Evolutionary conservation across 2,113 vertebrate species (phyloP).

Genomic region (Choloepus hoffmanni): DNA sequence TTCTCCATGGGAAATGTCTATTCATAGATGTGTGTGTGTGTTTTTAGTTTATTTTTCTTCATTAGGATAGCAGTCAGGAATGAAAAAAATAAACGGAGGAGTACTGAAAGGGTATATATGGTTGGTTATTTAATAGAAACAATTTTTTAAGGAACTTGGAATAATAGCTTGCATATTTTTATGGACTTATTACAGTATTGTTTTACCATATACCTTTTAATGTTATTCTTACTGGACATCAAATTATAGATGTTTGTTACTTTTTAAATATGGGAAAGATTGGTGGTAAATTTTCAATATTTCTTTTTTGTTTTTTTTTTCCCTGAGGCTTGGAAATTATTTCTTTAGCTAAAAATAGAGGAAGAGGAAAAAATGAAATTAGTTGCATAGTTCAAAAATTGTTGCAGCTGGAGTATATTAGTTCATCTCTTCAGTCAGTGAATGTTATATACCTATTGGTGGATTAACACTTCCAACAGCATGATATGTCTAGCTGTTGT

Average conservation of each 20-base stretch:
- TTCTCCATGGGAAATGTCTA: background rate
- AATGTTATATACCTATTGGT: constrained; percentile 57
- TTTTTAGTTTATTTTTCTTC: background rate
- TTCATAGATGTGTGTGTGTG: background rate
- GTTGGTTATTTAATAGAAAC: background rate
- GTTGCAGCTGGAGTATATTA: constrained; percentile 67
- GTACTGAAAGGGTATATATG: background rate
- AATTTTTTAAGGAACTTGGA: background rate
- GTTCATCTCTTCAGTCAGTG: constrained; percentile 56
- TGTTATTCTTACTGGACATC: background rate
- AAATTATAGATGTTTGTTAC: constrained; percentile 33
- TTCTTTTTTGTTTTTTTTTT: constrained; percentile 19
- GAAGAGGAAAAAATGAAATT: constrained; percentile 63
- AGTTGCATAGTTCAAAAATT: constrained; percentile 59
- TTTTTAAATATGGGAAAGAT: background rate
- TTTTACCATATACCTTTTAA: background rate
- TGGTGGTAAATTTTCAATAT: background rate
- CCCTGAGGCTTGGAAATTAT: background rate
- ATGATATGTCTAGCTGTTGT: constrained; percentile 56
- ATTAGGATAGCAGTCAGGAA: background rate
- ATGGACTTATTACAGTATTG: background rate
- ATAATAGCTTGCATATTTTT: background rate
- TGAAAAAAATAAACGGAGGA: background rate
- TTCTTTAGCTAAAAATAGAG: background rate
- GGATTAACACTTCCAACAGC: constrained; percentile 52